Base-by-base conservation (phyloP, 2,113 vertebrate species). In the Eublepharis macularius region DNA sequence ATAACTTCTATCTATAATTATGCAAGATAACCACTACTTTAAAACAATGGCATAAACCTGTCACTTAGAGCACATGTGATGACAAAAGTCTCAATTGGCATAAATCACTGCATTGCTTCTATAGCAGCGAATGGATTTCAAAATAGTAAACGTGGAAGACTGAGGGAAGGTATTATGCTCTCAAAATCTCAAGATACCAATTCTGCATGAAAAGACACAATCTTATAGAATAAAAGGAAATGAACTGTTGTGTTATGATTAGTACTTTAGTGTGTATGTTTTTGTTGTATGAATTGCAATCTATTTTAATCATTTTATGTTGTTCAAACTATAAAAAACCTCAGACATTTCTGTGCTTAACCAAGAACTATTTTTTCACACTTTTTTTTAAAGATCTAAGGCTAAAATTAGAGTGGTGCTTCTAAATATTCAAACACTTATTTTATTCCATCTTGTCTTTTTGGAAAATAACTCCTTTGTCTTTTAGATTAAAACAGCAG, bases 21-120 rank as follows among this genome's bases (percentile, higher is more conserved):
- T 60, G 24, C 57, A 60, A 6, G 24, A 21, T 60, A 8, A 60
- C 57, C 21, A 60, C 57, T 60, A 7, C 4, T 21, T 60, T 21
- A 60, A 54, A 87, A 72, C 47, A 34, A 57, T 90, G 87, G 85
- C 24, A 51, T 49, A 76, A 36, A 83, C 17, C 6, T 13, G n/a
- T 24, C 29, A 34, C 34, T 21, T 49, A 66, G 6, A 13, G 86
- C 82, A 87, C 85, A 86, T 81, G 87, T 21, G 66, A 87, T 87
- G 74, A 87, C 88, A 91, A 86, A 86, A 90, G 88, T 90, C 85
- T 92, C 88, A 74, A 26, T 80, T 83, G 73, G 83, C 81, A 3
- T 72, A 92, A 90, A 87, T 80, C 87, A 89, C 89, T 92, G 69
- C 41, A 85, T 85, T 73, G 91, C 93, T 94, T 93, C 93, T 91